A percentile compares a stretch with the other conserved stretches of the same genome.
These are phyloP conservation scores for Aquatica leii DNA, from an alignment of 2,888 invertebrate species.

Conservation along the genomic window DNA sequence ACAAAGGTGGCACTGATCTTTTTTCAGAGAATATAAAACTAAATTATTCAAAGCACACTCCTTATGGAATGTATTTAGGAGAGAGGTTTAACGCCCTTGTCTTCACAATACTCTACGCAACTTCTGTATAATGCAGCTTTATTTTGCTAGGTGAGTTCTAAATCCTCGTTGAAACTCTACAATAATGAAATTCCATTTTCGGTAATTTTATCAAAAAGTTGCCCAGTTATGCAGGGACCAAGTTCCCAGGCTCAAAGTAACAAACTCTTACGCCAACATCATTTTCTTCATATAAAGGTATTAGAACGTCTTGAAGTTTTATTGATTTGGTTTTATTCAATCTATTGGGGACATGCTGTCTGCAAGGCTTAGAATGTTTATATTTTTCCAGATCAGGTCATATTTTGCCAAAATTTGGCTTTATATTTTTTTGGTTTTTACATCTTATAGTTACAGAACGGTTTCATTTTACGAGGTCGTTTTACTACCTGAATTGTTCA, in stretches of 20 bases:
- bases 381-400: background rate
- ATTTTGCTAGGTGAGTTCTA: background rate
- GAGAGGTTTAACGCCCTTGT: background rate
- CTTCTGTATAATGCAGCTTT: background rate
- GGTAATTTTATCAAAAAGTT: background rate
- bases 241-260: background rate
- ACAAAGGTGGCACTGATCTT: background rate
- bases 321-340: too few relatives aligned
- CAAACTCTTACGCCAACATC: too few relatives aligned
- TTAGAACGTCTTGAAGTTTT: too few relatives aligned
- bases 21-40: background rate
- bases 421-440: background rate
- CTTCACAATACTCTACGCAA: background rate
- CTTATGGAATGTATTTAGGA: background rate
- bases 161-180: background rate
- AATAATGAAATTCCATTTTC: background rate
- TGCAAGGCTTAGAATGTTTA: too few relatives aligned
- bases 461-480: too few relatives aligned
- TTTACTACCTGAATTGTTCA: background rate
- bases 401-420: background rate
- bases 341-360: too few relatives aligned
- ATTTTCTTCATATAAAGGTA: too few relatives aligned
- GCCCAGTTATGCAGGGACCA: background rate
- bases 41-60: background rate
- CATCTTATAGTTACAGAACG: background rate